phyloP scores from a whole-genome alignment of 2,113 vertebrate genomes.

The Callocephalon fimbriatum region DNA sequence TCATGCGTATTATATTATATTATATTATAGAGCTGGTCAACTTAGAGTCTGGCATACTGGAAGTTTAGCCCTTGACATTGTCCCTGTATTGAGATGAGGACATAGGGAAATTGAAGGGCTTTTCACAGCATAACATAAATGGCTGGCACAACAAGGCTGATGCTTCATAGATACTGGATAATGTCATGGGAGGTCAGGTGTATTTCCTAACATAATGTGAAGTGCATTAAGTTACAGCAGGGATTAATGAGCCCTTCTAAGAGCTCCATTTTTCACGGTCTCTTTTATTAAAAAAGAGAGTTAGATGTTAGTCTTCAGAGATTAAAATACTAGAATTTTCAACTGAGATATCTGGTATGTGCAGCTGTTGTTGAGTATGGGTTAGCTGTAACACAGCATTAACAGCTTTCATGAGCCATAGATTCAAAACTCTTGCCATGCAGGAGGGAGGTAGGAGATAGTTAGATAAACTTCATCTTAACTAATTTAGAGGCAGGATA shows the following conservation, averaged over 20 bases:
- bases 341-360: neutral
- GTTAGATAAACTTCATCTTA: neutral
- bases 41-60: conserved; percentile 4
- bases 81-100: neutral
- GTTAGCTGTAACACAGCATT: neutral
- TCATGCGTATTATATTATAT: conserved; percentile 35
- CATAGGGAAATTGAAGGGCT: neutral
- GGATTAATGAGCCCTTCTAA: neutral
- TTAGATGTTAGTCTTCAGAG: neutral
- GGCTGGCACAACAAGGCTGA: neutral
- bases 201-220: neutral
- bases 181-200: neutral
- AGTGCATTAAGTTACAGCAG: neutral
- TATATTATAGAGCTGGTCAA: conserved; percentile 1
- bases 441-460: neutral
- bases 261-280: neutral
- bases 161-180: neutral
- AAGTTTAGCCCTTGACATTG: conserved; percentile 17
- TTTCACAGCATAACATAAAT: neutral
- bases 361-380: neutral
- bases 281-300: neutral
- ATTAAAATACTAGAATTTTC: neutral
- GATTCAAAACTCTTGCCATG: neutral
- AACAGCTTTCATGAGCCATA: neutral
- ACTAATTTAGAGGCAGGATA: neutral